Conservation (phyloP, 2,888 invertebrate genomes). For the Diachrysia chrysitis region DNA sequence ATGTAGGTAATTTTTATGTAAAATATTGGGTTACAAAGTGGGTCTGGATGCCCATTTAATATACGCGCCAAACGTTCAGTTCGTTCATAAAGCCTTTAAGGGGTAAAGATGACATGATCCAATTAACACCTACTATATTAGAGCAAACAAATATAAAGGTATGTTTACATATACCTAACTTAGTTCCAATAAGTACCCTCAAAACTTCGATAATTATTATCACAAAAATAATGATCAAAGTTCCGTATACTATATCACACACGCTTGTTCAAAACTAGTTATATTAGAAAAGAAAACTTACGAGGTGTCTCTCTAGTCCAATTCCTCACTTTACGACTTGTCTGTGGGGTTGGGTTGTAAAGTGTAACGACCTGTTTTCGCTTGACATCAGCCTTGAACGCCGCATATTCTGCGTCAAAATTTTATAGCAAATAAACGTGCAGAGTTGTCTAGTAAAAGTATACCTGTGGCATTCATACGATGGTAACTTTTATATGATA, state of each 20-base stretch:
- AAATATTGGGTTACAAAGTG: no score
- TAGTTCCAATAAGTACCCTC: neutral
- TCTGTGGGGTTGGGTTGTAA: constrained; percentile 29
- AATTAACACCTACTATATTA: neutral
- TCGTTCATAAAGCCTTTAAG: neutral
- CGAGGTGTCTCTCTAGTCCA: constrained; percentile 8
- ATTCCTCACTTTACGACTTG: constrained; percentile 42
- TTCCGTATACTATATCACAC: constrained; percentile 6
- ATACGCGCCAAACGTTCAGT: neutral
- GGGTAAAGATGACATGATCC: neutral
- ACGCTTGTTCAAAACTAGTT: constrained; percentile 5
- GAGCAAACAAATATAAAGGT: neutral
- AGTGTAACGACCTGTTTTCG: constrained; percentile 45
- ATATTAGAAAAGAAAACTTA: constrained; percentile 7
- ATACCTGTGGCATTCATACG: constrained; percentile 9
- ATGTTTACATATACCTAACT: neutral
- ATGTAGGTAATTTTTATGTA: no score
- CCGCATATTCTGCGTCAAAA: constrained; percentile 22
- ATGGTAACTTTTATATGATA: neutral
- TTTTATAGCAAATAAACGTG: constrained; percentile 34
- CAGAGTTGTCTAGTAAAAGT: constrained; percentile 36
- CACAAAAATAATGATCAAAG: constrained; percentile 9
- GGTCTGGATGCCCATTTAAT: no score
- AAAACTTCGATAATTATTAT: constrained; percentile 4
- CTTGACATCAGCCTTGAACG: constrained; percentile 28